These are phyloP conservation scores for Patiria pectinifera DNA, from an alignment of 53 echinoderm and acorn worm genomes.

Conservation along the genomic window DNA sequence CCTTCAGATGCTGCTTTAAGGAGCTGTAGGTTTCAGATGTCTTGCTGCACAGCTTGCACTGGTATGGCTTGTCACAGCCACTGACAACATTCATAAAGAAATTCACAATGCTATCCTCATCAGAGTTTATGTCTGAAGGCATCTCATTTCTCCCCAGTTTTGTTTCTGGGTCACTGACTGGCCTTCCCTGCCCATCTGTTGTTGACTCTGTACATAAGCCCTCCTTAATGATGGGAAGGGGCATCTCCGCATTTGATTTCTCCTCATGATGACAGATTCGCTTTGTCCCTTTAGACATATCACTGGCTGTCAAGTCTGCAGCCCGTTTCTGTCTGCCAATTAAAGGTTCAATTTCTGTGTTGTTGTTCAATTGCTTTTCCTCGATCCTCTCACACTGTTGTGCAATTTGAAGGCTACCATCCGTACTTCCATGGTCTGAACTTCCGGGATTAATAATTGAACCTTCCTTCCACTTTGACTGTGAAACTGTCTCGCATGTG, in stretches of 20 bases:
- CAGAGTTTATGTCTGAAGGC: neutral
- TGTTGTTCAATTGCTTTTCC: neutral
- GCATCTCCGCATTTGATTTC: neutral
- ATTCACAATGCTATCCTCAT: conserved; percentile 40
- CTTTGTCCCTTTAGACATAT: conserved; percentile 1
- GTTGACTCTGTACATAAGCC: neutral
- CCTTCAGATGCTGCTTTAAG: conserved; percentile 59
- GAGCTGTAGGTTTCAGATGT: conserved; percentile 6
- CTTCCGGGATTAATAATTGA: neutral
- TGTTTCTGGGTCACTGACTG: neutral
- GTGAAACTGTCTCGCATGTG: neutral
- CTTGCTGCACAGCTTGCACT: conserved; percentile 63
- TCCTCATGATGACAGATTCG: neutral
- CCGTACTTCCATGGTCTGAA: neutral
- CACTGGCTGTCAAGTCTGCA: neutral
- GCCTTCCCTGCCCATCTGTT: neutral
- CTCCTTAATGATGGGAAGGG: neutral
- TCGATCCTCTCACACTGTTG: conserved; percentile 3
- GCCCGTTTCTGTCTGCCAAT: neutral
- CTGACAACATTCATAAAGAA: conserved; percentile 27
- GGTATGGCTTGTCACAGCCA: conserved; percentile 14
- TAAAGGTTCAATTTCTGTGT: neutral
- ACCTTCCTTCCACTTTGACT: neutral
- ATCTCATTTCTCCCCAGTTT: neutral
- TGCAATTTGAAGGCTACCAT: neutral